Evolutionary conservation across 2,888 invertebrate species (phyloP), one percentile per base, ranked within the genome.

Genomic region (Pseudococcus viburni): DNA sequence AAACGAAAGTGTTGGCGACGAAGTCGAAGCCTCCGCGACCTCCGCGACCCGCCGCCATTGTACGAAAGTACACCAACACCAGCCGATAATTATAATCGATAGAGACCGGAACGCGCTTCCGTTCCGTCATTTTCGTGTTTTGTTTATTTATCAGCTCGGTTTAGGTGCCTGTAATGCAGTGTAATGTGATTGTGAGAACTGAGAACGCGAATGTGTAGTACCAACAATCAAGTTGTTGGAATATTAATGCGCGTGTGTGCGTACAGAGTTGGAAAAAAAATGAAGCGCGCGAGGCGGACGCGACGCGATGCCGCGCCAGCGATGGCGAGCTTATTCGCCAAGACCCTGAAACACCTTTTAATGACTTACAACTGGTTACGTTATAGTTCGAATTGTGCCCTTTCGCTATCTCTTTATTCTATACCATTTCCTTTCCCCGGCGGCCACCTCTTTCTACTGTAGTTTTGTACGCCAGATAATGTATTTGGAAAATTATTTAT

Each of bases 41-140:
- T 19, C 19, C 77, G 39, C 11, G 2, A 77, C 15, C 9, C 5
- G 9, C 46, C 12, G 9, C 46, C 15, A 51, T 51, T 51, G 26
- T 33, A 33, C 26, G 26, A 33, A 39, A 77, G 39, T 26, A 17
- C 77, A 39, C 22, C 77, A 26, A 33, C 26, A 33, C 26, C 26
- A 33, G 26, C 77, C 77, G 77, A 77, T 77, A 77, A 77, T 77
- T 77, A 77, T 77, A 77, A 77, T 77, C 39, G 77, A 77, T 77
- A 33, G 77, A 77, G 77, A 77, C 77, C 77, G 77, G 77, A 77
- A 77, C 77, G 77, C 33, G 77, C 77, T 77, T 77, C 77, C 77
- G 77, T 33, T 77, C 26, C 11, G 77, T 77, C 33, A 39, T 64
- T 77, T 77, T 77, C 77, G 77, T 77, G 77, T 26, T 39, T 77